Evolutionary conservation across 2,797 vertebrate genomes (phyloP).

Genomic region (Enteromius afrohamiltoni): DNA sequence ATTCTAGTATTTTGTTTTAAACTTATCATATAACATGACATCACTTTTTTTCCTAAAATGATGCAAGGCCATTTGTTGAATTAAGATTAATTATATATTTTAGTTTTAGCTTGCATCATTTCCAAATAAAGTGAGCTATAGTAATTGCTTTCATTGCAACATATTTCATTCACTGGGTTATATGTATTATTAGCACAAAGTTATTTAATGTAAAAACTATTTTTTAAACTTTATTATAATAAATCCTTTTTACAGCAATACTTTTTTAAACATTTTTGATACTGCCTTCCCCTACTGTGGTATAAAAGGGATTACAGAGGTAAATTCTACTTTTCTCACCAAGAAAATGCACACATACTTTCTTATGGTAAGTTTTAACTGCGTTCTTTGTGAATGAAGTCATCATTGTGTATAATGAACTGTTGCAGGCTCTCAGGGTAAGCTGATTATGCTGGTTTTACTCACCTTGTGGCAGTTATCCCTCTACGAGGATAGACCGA

Average conservation of each 20-base stretch:
- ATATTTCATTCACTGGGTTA: background rate
- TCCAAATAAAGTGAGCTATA: background rate
- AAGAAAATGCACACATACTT: background rate
- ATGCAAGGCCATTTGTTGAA: background rate
- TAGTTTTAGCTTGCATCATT: background rate
- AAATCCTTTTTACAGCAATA: background rate
- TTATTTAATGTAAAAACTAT: background rate
- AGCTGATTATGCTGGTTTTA: conserved; percentile 67
- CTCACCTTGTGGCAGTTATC: conserved; percentile 60
- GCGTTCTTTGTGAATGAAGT: conserved; percentile 50
- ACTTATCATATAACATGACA: background rate
- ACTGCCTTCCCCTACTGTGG: background rate
- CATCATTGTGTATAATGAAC: conserved; percentile 73
- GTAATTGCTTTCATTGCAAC: background rate
- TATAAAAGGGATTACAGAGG: background rate
- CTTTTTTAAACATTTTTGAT: background rate
- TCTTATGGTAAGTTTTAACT: conserved; percentile 23
- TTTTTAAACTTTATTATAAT: background rate
- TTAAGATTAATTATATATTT: background rate
- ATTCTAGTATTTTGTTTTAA: background rate
- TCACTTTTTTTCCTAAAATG: background rate
- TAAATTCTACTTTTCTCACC: background rate
- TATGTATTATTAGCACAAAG: background rate
- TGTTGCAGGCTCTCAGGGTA: conserved; percentile 63
- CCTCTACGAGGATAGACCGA: conserved; percentile 58